These are phyloP conservation scores for Cataglyphis cursor DNA, from an alignment of 2,888 invertebrate genomes.

Conservation along the genomic window DNA sequence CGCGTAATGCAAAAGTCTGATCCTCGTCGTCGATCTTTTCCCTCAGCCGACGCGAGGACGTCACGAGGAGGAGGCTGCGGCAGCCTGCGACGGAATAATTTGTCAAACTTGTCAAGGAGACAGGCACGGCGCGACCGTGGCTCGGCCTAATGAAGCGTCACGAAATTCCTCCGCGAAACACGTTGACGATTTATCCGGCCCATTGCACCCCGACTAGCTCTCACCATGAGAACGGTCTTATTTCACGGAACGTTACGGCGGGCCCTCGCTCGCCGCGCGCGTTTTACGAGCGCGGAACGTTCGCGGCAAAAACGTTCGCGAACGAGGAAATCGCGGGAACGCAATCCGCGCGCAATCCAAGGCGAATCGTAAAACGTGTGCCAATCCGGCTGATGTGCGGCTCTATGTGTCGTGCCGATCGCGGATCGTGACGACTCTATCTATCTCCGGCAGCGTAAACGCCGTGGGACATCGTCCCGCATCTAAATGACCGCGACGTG, in stretches of 20 bases:
- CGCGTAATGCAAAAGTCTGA: constrained; percentile 54
- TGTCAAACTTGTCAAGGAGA: constrained; percentile 84
- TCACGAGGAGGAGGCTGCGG: constrained; percentile 33
- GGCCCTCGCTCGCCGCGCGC: constrained; percentile 56
- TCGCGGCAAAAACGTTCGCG: constrained; percentile 43
- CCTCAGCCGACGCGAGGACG: constrained; percentile 55
- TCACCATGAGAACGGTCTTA: constrained; percentile 76
- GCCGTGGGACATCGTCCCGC: constrained; percentile 7
- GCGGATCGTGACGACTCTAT: constrained; percentile 57
- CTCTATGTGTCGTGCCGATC: constrained; percentile 34
- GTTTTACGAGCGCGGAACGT: constrained; percentile 43
- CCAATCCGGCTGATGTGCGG: constrained; percentile 27
- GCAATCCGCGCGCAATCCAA: constrained; percentile 45
- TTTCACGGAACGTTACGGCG: constrained; percentile 74
- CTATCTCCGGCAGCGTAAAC: constrained; percentile 41
- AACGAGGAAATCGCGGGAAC: constrained; percentile 46
- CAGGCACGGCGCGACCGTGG: constrained; percentile 73
- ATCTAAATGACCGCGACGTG: not conserved
- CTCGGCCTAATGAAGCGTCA: constrained; percentile 85
- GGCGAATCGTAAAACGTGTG: constrained; percentile 61
- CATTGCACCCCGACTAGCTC: constrained; percentile 76
- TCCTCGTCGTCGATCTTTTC: constrained; percentile 56
- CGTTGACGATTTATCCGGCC: constrained; percentile 84
- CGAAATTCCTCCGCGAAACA: constrained; percentile 84
- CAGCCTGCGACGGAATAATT: constrained; percentile 78